Conservation (phyloP, 2,113 vertebrate genomes). For the Hemichromis elongatus region DNA sequence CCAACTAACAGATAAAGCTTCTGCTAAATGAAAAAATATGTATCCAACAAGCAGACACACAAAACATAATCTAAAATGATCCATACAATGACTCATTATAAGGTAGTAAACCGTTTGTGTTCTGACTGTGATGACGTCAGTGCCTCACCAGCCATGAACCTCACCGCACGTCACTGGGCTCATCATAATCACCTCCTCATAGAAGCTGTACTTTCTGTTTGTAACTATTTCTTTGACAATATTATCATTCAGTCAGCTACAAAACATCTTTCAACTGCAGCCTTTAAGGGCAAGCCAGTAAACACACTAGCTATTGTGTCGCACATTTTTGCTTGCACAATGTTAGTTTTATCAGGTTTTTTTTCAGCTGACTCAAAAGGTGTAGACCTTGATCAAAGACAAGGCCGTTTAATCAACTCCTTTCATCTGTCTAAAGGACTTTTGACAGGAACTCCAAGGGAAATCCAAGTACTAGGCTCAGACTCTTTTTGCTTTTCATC, state of each 20-base stretch:
- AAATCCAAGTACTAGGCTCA: background rate
- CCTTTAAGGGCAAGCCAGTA: background rate
- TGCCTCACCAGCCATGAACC: too few relatives aligned
- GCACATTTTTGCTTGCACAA: background rate
- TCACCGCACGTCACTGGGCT: too few relatives aligned
- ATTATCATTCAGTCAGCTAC: background rate
- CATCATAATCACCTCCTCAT: background rate
- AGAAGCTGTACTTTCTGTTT: background rate
- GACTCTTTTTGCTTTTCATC: background rate
- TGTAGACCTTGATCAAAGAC: constrained; percentile 46
- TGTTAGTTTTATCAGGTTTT: background rate
- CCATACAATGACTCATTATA: too few relatives aligned
- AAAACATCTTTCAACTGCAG: background rate
- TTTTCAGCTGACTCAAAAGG: background rate
- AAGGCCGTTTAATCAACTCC: constrained; percentile 28
- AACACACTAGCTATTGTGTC: background rate
- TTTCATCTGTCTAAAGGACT: constrained; percentile 51
- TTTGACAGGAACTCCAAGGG: constrained; percentile 29
- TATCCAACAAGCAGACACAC: too few relatives aligned
- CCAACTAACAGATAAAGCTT: too few relatives aligned
- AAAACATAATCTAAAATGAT: too few relatives aligned
- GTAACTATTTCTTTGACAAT: constrained; percentile 3
- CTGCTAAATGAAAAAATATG: too few relatives aligned
- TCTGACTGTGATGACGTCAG: too few relatives aligned
- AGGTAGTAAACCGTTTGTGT: too few relatives aligned